Base-by-base conservation (phyloP, 2,113 vertebrate genomes). In the Corvus moneduloides region DNA sequence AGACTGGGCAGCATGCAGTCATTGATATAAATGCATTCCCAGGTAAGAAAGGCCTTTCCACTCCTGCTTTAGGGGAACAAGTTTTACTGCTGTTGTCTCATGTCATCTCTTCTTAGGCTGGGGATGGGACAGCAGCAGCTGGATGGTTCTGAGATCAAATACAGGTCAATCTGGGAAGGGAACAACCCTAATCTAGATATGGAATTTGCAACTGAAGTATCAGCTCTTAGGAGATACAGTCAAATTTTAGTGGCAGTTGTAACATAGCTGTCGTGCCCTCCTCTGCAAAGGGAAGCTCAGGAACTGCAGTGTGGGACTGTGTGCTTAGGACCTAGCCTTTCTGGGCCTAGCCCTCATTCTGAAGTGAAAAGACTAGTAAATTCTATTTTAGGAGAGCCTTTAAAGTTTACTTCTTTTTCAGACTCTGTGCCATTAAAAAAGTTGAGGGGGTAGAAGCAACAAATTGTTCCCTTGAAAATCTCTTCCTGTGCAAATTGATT, bases 11-110 rank as follows among this genome's bases (percentile, higher is more conserved):
- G 93, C 99, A 99, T 3, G 99, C 99, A 0, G 99, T 99, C 95
- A 99, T 99, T 17, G 99, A 99, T 96, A 98, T 99, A 97, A 99
- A 99, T 56, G 99, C 99, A 97, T 99, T 99, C 97, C 99, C 99
- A 94, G 99, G 99, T 99, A 96, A 98, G 97, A 39, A 17, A 30
- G 35, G 32, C 41, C 23, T 63, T 90, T 75, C 24, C 48, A 21
- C 15, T 75, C 32, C 12, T n/a, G 39, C 51, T 83, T n/a, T 52
- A 30, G 55, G 35, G 51, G 37, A 88, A 35, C 11, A 55, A 49
- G 32, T 55, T 90, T 63, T 63, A 44, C 56, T 86, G 43, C 48
- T 63, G 27, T n/a, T 81, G 32, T 81, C 56, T 91, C 80, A 41
- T 27, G 7, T 52, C 35, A 5, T 59, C 88, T 26, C 55, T 74